Evolutionary conservation across 2,888 invertebrate genomes (phyloP).

Genomic region (Phengaris arion): DNA sequence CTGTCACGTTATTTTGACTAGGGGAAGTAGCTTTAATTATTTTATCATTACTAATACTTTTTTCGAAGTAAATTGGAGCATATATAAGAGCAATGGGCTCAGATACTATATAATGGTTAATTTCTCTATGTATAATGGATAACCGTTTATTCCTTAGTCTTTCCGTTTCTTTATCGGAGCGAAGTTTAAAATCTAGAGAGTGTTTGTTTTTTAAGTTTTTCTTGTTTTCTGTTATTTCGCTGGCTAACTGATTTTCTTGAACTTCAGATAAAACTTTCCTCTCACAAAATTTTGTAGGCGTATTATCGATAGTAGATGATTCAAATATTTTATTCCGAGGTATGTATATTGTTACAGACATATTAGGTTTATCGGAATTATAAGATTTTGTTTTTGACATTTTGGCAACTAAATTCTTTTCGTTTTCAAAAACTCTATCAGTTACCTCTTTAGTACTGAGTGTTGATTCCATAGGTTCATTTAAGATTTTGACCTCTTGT

Average conservation of each 20-base stretch:
- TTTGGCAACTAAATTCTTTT: neutral
- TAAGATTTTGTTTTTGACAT: neutral
- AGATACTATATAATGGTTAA: conserved; percentile 45
- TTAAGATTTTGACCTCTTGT: neutral
- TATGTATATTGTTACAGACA: neutral
- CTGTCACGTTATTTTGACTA: neutral
- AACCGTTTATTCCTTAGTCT: conserved; percentile 57
- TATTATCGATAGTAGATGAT: neutral
- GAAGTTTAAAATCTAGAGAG: neutral
- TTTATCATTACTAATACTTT: conserved; percentile 32
- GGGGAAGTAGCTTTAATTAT: conserved; percentile 36
- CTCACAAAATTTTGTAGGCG: conserved; percentile 33
- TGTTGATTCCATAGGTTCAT: neutral
- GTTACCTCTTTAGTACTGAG: neutral
- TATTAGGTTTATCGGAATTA: neutral
- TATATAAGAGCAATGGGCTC: conserved; percentile 58
- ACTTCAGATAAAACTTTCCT: conserved; percentile 54
- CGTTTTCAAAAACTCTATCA: neutral
- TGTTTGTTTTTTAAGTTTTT: conserved; percentile 29
- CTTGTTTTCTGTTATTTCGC: conserved; percentile 34
- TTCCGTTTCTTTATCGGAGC: conserved; percentile 44
- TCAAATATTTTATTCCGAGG: conserved; percentile 8
- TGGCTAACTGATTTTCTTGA: conserved; percentile 49
- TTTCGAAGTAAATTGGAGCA: conserved; percentile 42
- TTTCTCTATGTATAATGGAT: conserved; percentile 57